Base-by-base conservation (phyloP, 2,113 vertebrate genomes). In the Chelonoidis abingdonii region DNA sequence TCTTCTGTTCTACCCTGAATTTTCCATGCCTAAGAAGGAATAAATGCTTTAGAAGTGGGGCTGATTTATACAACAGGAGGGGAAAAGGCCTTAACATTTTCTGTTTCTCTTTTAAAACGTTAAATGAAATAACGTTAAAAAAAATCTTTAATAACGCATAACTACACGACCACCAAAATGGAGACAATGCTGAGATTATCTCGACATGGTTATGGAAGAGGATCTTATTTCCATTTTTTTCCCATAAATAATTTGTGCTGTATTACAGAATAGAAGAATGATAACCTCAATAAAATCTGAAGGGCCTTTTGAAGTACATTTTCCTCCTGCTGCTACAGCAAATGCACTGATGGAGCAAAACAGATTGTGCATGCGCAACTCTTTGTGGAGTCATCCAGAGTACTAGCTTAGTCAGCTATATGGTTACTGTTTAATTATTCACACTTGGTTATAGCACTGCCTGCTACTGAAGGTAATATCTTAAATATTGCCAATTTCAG, bases 381-480 rank as follows among this genome's bases (percentile, higher is more conserved):
- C 12, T 82, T 2, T 2, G 0, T 3, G 49, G 47, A 38, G 11
- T 80, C 69, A 83, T 21, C 8, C 16, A 10, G 57, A 5, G 0
- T 1, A 25, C 47, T 9, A 84, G 49, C 41, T 27, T 35, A 10
- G 59, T 81, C 75, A 87, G 41, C 24, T 62, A 2, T 21, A 83
- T 1, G 0, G 44, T 10, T 86, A 17, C 65, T 54, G 59, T 62
- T 62, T 52, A 53, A 10, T 86, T 59, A 44, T 54, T 89, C 12
- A 4, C 5, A 8, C 41, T 87, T 65, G 50, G 12, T 52, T 31
- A 65, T 8, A 57, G 25, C 59, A 27, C 84, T 24, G 29, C 52
- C 24, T 65, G 29, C 19, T 57, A 27, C 53, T 81, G 53, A 76
- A 38, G 19, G 31, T 29, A 87, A 52, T 7, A 49, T 4, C n/a